These are phyloP conservation scores for Atrina japonica DNA, from an alignment of 2,888 invertebrate species.

Conservation along the genomic window DNA sequence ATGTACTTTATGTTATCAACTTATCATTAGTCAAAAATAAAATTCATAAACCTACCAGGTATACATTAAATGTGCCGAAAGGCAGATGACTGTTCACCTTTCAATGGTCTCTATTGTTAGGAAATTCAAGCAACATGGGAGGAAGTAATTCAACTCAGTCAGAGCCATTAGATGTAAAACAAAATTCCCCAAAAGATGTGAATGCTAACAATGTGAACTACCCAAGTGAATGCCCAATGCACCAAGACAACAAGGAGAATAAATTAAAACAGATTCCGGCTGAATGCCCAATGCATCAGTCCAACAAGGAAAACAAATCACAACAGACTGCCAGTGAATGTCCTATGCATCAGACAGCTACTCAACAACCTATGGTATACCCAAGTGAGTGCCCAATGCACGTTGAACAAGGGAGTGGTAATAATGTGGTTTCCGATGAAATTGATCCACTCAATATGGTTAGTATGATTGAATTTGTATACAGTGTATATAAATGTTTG, in stretches of 20 bases:
- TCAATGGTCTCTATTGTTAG: too few relatives aligned
- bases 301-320: background rate
- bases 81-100: too few relatives aligned
- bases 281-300: constrained; percentile 61
- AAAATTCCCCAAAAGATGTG: too few relatives aligned
- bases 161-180: background rate
- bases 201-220: constrained; percentile 2
- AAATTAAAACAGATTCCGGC: constrained; percentile 32
- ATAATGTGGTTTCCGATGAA: constrained; percentile 80
- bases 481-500: too few relatives aligned
- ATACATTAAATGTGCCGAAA: too few relatives aligned
- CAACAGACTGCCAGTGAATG: constrained; percentile 84
- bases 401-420: constrained; percentile 81
- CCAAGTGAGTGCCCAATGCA: constrained; percentile 62
- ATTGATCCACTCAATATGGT: constrained; percentile 93
- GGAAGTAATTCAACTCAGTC: constrained; percentile 44
- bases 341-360: constrained; percentile 88
- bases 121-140: constrained; percentile 44
- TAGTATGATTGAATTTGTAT: constrained; percentile 51
- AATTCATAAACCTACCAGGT: too few relatives aligned
- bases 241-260: constrained; percentile 17
- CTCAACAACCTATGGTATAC: constrained; percentile 38
- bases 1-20: too few relatives aligned
- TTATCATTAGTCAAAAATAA: too few relatives aligned
- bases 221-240: constrained; percentile 25